Conservation (phyloP, 2,888 invertebrate species). For the Druceiella hillmani region DNA sequence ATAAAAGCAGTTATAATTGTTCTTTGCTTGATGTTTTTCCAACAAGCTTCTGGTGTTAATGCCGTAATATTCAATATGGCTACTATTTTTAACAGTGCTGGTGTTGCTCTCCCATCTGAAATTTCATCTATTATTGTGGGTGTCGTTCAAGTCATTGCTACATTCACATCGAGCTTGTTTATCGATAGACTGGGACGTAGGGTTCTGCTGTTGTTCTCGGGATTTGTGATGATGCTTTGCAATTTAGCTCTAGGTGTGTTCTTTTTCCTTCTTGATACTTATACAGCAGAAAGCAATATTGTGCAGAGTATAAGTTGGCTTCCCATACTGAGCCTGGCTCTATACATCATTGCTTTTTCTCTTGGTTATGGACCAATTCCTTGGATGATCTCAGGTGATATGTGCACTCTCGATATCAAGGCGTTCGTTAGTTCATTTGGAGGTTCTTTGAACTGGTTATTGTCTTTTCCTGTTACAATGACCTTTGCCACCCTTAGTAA, state of each 20-base stretch:
- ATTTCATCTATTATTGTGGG: conserved; percentile 75
- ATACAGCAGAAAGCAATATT: conserved; percentile 32
- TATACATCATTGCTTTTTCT: conserved; percentile 77
- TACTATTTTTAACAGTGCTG: conserved; percentile 66
- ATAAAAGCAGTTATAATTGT: conserved; percentile 65
- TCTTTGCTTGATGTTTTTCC: conserved; percentile 82
- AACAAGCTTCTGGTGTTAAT: conserved; percentile 81
- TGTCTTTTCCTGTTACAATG: conserved; percentile 76
- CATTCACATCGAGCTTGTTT: conserved; percentile 67
- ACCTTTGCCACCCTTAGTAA: conserved; percentile 57
- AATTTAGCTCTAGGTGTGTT: conserved; percentile 66
- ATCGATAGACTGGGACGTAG: conserved; percentile 80
- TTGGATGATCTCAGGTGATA: conserved; percentile 77
- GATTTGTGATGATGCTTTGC: conserved; percentile 63
- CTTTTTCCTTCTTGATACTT: conserved; percentile 50
- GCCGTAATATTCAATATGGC: conserved; percentile 77
- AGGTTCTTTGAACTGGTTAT: conserved; percentile 75
- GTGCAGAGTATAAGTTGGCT: conserved; percentile 62
- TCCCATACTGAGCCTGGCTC: conserved; percentile 65
- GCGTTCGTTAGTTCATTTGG: conserved; percentile 72
- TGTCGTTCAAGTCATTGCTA: conserved; percentile 73
- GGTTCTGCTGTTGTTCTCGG: conserved; percentile 67
- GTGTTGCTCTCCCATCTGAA: conserved; percentile 51
- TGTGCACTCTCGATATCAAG: conserved; percentile 75
- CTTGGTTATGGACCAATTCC: conserved; percentile 85